phyloP scores from a whole-genome alignment of 2,888 invertebrate species.

The Cerceris ruficornis region DNA sequence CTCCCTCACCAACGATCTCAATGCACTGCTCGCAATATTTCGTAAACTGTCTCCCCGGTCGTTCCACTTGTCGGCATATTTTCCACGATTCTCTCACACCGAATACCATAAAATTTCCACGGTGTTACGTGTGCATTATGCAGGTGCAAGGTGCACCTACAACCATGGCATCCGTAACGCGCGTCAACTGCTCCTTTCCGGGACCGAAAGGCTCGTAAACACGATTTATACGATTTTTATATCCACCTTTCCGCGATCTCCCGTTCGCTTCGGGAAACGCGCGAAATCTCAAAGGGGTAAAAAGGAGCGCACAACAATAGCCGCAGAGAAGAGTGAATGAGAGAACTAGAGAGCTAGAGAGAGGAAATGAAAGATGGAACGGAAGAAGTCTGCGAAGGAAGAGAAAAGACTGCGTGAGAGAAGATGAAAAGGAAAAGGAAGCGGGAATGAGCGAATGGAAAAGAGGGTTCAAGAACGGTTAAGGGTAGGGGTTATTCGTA shows the following conservation, averaged over 20 bases:
- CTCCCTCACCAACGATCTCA: too few species aligned
- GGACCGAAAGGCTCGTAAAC: constrained; percentile 54
- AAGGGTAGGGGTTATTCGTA: not conserved
- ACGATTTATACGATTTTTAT: constrained; percentile 67
- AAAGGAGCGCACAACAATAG: not conserved
- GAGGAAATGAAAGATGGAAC: not conserved
- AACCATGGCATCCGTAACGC: not conserved
- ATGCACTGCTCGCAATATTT: too few species aligned
- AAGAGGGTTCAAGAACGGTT: constrained; percentile 1
- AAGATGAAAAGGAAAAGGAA: not conserved
- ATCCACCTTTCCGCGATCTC: constrained; percentile 43
- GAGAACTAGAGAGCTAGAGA: not conserved
- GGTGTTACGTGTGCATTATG: not conserved
- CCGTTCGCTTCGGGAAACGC: constrained; percentile 1
- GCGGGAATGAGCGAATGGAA: not conserved
- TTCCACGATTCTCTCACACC: too few species aligned
- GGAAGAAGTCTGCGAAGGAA: not conserved
- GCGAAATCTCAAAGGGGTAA: not conserved
- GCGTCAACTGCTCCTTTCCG: constrained; percentile 3
- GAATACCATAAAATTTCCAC: not conserved
- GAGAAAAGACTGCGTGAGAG: not conserved
- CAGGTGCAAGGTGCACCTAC: not conserved
- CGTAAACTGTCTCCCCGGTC: too few species aligned
- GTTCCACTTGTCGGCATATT: too few species aligned
- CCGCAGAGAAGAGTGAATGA: not conserved